A percentile compares a stretch with the other conserved stretches of the same genome.
Evolutionary conservation across 2,113 vertebrate genomes (phyloP).

Genomic region (Podarcis cretensis): DNA sequence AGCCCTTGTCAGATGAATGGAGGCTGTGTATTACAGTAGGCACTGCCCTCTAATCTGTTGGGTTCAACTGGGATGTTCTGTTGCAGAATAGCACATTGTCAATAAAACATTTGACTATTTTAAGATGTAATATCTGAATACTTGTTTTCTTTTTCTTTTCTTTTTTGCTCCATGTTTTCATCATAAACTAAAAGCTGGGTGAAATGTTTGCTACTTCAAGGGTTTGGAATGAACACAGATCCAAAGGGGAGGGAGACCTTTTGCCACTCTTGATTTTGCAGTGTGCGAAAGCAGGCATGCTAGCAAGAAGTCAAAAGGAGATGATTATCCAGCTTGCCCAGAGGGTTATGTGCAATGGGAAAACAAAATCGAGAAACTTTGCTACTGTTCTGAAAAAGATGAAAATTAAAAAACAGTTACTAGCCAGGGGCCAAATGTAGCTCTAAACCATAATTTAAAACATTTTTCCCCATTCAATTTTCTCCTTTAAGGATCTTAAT

Average conservation of each 20-base stretch:
- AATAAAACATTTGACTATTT: neutral
- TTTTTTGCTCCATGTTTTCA: conserved; percentile 8
- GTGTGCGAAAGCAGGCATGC: conserved; percentile 3
- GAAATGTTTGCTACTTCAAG: neutral
- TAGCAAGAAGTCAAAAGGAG: conserved; percentile 19
- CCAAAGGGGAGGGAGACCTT: neutral
- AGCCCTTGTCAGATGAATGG: neutral
- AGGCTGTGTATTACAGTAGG: neutral
- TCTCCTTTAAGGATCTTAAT: conserved; percentile 1
- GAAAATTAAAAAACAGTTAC: conserved; percentile 26
- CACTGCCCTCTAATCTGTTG: conserved; percentile 27
- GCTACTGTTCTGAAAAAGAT: neutral
- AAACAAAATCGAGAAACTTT: conserved; percentile 9
- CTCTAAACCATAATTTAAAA: conserved; percentile 44
- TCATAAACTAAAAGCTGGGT: conserved; percentile 13
- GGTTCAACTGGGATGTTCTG: conserved; percentile 22
- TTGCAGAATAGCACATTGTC: conserved; percentile 1
- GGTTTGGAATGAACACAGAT: neutral
- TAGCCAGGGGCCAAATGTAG: conserved; percentile 31
- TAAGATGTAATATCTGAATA: conserved; percentile 12
- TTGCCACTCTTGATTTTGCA: conserved; percentile 17
- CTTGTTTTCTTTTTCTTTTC: conserved; percentile 15
- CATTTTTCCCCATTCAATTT: conserved; percentile 32
- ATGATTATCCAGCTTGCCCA: neutral
- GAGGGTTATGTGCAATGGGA: neutral